Conservation (phyloP, 2,797 vertebrate species). For the Lates japonicus region DNA sequence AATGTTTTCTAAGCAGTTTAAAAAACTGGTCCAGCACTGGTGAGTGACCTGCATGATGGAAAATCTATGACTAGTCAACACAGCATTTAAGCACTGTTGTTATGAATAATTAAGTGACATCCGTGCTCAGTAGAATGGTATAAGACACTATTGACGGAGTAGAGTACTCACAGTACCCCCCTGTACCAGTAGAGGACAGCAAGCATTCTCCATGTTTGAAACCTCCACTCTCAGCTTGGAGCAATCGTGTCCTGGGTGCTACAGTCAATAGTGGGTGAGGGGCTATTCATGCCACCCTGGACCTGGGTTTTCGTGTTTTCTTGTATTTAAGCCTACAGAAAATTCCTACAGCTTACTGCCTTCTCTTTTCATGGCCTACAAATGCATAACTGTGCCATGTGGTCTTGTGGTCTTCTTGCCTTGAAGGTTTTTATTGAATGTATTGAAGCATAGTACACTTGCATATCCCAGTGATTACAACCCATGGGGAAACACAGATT, state of each 20-base stretch:
- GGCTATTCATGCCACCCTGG: constrained; percentile 22
- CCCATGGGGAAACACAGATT: constrained; percentile 2
- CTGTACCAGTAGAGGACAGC: constrained; percentile 52
- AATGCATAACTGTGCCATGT: constrained; percentile 25
- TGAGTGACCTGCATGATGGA: neutral
- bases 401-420: constrained; percentile 1
- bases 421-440: constrained; percentile 36
- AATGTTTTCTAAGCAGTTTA: neutral
- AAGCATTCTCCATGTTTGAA: neutral
- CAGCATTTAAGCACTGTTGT: neutral
- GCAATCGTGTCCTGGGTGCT: constrained; percentile 9
- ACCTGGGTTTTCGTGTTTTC: neutral
- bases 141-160: neutral
- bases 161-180: neutral
- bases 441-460: constrained; percentile 18
- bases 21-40: neutral
- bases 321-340: constrained; percentile 22
- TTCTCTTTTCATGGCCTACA: constrained; percentile 27
- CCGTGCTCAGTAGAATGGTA: neutral
- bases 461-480: neutral
- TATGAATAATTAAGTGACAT: neutral
- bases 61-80: neutral
- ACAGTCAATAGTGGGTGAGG: constrained; percentile 3
- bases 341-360: neutral
- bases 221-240: constrained; percentile 1